phyloP scores from a whole-genome alignment of 2,888 invertebrate genomes.

The Holacanthella duospinosa region DNA sequence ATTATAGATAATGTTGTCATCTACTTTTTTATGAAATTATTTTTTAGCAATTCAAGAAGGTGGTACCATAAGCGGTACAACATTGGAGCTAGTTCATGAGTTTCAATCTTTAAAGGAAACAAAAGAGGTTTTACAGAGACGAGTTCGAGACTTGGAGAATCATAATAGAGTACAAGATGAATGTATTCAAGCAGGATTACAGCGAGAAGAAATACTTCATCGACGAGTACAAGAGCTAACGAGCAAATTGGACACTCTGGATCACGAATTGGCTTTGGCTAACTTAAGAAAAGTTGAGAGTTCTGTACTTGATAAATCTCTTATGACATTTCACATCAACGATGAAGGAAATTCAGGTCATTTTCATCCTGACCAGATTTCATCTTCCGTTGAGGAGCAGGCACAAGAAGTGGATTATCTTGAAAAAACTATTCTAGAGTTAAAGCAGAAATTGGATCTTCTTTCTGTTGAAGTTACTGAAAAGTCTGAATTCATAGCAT shows the following conservation, averaged over 20 bases:
- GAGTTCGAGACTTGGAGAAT: not conserved
- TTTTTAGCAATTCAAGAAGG: not conserved
- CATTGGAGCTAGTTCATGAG: slow-evolving; percentile 13
- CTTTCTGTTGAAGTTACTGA: not conserved
- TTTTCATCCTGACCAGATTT: not conserved
- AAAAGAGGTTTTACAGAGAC: slow-evolving; percentile 6
- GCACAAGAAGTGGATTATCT: not conserved
- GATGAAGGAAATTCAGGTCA: not conserved
- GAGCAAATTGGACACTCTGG: slow-evolving; percentile 11
- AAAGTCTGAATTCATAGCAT: not conserved
- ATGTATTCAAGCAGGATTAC: not conserved
- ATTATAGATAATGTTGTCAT: not conserved
- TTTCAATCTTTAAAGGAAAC: slow-evolving; percentile 9
- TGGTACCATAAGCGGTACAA: not conserved
- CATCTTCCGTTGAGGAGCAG: not conserved
- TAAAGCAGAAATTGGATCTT: not conserved
- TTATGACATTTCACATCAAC: not conserved
- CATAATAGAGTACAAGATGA: not conserved
- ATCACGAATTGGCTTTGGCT: slow-evolving; percentile 14
- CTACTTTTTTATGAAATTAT: not conserved
- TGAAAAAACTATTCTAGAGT: not conserved
- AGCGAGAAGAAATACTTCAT: not conserved
- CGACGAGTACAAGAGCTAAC: slow-evolving; percentile 15
- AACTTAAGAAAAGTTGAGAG: slow-evolving; percentile 20
- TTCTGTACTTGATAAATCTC: not conserved